phyloP scores from a whole-genome alignment of 2,113 vertebrate species.

The Osmerus eperlanus region DNA sequence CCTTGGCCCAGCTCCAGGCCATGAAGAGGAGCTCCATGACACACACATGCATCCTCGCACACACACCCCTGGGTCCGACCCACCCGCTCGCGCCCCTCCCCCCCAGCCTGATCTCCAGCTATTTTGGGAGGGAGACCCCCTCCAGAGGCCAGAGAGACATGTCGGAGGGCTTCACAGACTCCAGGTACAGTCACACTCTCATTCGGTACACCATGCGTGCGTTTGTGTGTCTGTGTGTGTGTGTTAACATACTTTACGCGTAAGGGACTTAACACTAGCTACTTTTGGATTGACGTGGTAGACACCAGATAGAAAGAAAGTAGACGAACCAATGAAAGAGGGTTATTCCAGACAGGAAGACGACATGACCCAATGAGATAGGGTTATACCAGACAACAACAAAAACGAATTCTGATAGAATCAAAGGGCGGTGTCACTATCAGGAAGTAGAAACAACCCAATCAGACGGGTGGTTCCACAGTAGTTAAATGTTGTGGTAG shows the following conservation, averaged over 20 bases:
- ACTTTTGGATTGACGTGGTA: not conserved
- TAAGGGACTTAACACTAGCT: too few species aligned
- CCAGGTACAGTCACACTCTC: conserved; percentile 56
- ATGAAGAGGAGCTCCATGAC: conserved; percentile 70
- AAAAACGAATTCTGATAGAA: too few species aligned
- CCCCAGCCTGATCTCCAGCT: conserved; percentile 36
- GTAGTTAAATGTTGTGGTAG: too few species aligned
- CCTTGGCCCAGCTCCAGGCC: conserved; percentile 76
- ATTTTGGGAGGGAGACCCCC: conserved; percentile 32
- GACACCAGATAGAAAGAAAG: not conserved
- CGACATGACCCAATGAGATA: not conserved
- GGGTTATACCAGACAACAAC: not conserved
- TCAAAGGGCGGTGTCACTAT: too few species aligned
- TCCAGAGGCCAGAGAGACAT: conserved; percentile 53
- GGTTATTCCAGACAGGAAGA: conserved; percentile 2
- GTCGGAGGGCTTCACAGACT: conserved; percentile 58
- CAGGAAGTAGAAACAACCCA: not conserved
- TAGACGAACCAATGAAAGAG: not conserved
- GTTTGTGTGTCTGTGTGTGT: too few species aligned
- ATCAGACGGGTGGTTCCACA: too few species aligned
- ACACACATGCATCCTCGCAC: conserved; percentile 11
- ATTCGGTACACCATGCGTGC: too few species aligned
- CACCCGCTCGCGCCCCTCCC: conserved; percentile 37
- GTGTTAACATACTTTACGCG: too few species aligned
- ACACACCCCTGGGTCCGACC: too few species aligned